Evolutionary conservation across 2,797 vertebrate species (phyloP).

Genomic region (Rhadinocentrus ornatus): DNA sequence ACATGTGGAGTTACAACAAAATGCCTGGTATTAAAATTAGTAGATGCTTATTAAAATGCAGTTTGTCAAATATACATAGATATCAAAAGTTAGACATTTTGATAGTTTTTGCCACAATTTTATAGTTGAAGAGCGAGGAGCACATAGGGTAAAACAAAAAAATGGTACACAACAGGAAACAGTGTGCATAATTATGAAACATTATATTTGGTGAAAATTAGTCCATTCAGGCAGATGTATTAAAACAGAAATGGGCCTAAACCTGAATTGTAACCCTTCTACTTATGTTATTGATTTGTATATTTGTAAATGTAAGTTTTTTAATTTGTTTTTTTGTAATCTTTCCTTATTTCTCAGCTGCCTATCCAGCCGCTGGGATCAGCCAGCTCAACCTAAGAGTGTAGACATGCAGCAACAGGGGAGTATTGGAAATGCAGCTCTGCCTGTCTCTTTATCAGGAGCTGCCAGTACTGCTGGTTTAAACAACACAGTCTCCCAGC

Average conservation of each 20-base stretch:
- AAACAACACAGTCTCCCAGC: constrained; percentile 32
- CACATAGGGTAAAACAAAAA: not conserved
- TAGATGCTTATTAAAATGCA: not conserved
- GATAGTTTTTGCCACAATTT: not conserved
- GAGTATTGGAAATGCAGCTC: constrained; percentile 59
- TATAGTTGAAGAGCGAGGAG: not conserved
- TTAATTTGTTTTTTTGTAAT: too few species aligned
- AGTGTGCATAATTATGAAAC: not conserved
- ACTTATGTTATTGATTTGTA: not conserved
- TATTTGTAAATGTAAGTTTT: not conserved
- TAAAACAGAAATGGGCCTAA: not conserved
- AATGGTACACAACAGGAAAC: not conserved
- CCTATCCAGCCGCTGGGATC: constrained; percentile 84
- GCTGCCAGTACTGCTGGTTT: constrained; percentile 31
- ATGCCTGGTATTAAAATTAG: not conserved
- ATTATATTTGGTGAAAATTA: not conserved
- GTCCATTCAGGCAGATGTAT: not conserved
- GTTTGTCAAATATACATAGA: not conserved
- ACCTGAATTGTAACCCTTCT: not conserved
- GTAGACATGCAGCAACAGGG: constrained; percentile 62
- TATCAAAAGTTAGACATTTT: not conserved
- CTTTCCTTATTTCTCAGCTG: constrained; percentile 66
- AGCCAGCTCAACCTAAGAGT: constrained; percentile 71
- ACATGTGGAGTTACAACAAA: not conserved
- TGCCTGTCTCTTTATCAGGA: constrained; percentile 56